phyloP scores from a whole-genome alignment of 1,140 invertebrate genomes.

The Neotoxoptera formosana region DNA sequence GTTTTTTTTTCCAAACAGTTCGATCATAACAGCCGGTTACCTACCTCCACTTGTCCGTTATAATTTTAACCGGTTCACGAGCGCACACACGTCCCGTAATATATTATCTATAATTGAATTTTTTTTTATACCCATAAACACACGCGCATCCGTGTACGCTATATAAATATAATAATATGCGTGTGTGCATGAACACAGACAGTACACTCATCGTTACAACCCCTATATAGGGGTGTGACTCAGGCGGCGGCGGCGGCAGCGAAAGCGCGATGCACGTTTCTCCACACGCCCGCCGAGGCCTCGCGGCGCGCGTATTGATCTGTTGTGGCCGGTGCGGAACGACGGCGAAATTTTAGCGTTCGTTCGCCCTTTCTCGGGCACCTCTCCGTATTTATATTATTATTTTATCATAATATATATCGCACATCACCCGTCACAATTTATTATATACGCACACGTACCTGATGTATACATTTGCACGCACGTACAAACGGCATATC shows the following conservation, averaged over 20 bases:
- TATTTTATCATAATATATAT: conserved; percentile 11
- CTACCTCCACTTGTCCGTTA: neutral
- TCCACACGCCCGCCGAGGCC: conserved; percentile 45
- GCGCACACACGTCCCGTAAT: neutral
- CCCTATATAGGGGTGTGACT: conserved; percentile 48
- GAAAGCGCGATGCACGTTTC: conserved; percentile 36
- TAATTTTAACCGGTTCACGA: neutral
- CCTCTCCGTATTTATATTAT: neutral
- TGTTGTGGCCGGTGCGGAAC: conserved; percentile 53
- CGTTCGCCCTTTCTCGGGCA: neutral
- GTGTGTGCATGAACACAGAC: neutral
- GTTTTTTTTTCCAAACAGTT: neutral
- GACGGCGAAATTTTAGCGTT: conserved; percentile 45
- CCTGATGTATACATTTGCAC: neutral
- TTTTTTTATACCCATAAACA: neutral
- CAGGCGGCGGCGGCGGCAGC: neutral
- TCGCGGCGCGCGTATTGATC: conserved; percentile 40
- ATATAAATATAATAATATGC: neutral
- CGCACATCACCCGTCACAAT: neutral
- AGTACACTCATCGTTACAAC: neutral
- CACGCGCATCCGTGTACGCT: neutral
- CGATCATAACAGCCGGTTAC: neutral
- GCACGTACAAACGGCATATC: neutral
- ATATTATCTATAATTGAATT: neutral
- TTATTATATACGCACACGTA: neutral